Evolutionary conservation across 2,797 vertebrate genomes (phyloP).

Genomic region (Anguilla marmorata): DNA sequence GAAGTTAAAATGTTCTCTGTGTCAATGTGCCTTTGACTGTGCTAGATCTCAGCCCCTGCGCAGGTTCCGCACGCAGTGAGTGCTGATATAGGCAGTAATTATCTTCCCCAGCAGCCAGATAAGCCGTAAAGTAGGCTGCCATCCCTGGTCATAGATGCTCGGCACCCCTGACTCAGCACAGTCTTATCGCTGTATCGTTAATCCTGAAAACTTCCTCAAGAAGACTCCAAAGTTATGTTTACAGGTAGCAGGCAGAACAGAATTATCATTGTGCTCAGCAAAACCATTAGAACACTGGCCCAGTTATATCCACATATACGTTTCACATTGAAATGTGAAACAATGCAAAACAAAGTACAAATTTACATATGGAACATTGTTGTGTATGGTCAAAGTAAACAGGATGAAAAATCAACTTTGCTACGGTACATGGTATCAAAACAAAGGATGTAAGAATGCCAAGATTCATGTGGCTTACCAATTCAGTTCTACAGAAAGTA

Average conservation of each 20-base stretch:
- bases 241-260: constrained; percentile 14
- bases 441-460: too few species aligned
- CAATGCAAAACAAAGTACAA: neutral
- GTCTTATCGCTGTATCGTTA: constrained; percentile 39
- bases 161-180: constrained; percentile 54
- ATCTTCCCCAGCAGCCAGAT: constrained; percentile 20
- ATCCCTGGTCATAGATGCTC: constrained; percentile 42
- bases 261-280: neutral
- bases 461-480: neutral
- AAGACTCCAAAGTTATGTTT: constrained; percentile 25
- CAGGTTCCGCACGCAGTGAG: neutral
- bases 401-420: neutral
- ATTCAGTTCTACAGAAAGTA: neutral
- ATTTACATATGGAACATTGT: neutral
- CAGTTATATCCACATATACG: neutral
- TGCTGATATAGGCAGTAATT: neutral
- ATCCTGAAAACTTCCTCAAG: constrained; percentile 43
- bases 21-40: neutral
- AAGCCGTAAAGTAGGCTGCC: constrained; percentile 30
- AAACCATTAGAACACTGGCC: neutral
- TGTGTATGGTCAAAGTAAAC: neutral
- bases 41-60: neutral
- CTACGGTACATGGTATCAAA: neutral
- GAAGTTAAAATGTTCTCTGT: neutral
- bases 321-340: neutral